Evolutionary conservation across 1,140 invertebrate species (phyloP).

Genomic region (Drosophila setifemur): DNA sequence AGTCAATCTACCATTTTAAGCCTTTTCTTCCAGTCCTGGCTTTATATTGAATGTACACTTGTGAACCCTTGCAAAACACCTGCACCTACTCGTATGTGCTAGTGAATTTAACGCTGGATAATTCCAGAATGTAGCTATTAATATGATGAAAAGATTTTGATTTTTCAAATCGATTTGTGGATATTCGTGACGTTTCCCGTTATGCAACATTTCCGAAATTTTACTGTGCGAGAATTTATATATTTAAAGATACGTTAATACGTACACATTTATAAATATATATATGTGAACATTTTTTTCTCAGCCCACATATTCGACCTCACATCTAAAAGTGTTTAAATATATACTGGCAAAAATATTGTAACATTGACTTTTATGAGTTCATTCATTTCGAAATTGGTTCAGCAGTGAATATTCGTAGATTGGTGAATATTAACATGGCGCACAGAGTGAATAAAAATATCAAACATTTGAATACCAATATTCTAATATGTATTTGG

Average conservation of each 20-base stretch:
- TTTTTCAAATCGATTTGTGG: slow-evolving; percentile 23
- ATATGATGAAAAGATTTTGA: not conserved
- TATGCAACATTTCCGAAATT: slow-evolving; percentile 63
- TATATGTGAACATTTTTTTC: slow-evolving; percentile 28
- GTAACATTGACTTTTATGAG: slow-evolving; percentile 50
- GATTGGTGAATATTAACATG: slow-evolving; percentile 20
- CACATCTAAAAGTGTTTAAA: slow-evolving; percentile 45
- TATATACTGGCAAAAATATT: slow-evolving; percentile 46
- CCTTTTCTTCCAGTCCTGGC: no score
- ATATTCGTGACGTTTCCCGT: slow-evolving; percentile 42
- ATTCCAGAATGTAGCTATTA: not conserved
- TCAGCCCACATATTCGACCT: slow-evolving; percentile 47
- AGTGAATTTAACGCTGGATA: not conserved
- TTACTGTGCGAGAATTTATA: slow-evolving; percentile 44
- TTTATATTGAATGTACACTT: no score
- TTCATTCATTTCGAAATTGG: slow-evolving; percentile 24
- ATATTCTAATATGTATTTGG: slow-evolving; percentile 30
- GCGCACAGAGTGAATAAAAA: slow-evolving; percentile 30
- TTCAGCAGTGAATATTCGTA: slow-evolving; percentile 37
- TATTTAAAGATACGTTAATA: slow-evolving; percentile 37
- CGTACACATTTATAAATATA: slow-evolving; percentile 35
- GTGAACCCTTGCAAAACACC: no score
- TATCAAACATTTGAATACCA: slow-evolving; percentile 25
- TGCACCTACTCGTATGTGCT: no score
- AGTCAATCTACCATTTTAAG: not conserved